These are phyloP conservation scores for Oedothorax gibbosus DNA, from an alignment of 1,140 invertebrate species.

Conservation along the genomic window DNA sequence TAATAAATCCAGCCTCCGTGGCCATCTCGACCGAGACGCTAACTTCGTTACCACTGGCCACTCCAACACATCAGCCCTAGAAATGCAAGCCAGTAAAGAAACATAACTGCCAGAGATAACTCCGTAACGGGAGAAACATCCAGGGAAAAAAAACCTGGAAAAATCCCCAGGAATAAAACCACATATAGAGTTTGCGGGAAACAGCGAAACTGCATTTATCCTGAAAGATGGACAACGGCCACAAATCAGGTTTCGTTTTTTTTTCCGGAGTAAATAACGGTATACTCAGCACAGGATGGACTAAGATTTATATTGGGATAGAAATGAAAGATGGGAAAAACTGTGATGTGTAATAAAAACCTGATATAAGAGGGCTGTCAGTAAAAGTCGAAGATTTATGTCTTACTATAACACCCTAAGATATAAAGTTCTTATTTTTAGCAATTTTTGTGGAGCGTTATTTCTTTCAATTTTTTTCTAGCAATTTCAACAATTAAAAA, in stretches of 20 bases:
- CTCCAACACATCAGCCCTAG: background rate
- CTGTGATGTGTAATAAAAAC: background rate
- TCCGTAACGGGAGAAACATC: background rate
- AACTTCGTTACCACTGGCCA: background rate
- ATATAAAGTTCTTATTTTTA: too few relatives aligned
- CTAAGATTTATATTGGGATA: constrained; percentile 18
- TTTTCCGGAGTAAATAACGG: constrained; percentile 10
- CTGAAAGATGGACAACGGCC: constrained; percentile 24
- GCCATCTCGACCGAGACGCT: background rate
- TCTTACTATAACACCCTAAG: too few relatives aligned
- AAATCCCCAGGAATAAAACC: background rate
- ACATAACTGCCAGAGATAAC: constrained; percentile 8
- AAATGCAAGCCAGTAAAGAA: background rate
- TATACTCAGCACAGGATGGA: background rate
- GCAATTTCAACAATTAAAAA: too few relatives aligned
- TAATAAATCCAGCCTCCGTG: background rate
- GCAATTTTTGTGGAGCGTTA: too few relatives aligned
- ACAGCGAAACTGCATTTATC: constrained; percentile 28
- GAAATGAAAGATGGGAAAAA: background rate
- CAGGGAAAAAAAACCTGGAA: background rate
- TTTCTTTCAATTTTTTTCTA: too few relatives aligned
- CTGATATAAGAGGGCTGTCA: too few relatives aligned
- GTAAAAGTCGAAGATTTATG: too few relatives aligned
- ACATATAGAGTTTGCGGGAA: background rate
- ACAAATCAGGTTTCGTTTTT: constrained; percentile 21